phyloP scores from a whole-genome alignment of 1,140 invertebrate species.

The Psix sp. region DNA sequence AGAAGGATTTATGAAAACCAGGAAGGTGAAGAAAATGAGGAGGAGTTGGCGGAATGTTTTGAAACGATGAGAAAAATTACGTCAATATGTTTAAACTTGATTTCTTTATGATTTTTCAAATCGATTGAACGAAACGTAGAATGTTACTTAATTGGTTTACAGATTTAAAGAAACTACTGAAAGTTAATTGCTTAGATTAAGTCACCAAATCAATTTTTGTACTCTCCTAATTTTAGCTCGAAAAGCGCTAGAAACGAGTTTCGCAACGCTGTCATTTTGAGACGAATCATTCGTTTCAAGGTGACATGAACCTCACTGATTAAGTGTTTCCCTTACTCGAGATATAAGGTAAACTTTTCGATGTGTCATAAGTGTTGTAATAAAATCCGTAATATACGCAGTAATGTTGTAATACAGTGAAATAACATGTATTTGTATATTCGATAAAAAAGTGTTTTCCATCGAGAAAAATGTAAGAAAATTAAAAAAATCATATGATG shows the following conservation, averaged over 20 bases:
- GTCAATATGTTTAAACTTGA: constrained; percentile 5
- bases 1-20: constrained; percentile 43
- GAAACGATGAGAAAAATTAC: constrained; percentile 8
- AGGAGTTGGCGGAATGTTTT: constrained; percentile 16
- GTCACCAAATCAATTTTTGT: no score
- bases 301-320: constrained; percentile 40
- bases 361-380: constrained; percentile 37
- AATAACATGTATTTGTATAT: constrained; percentile 7
- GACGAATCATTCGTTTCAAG: constrained; percentile 42
- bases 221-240: neutral
- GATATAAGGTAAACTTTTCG: constrained; percentile 33
- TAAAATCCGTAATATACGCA: constrained; percentile 23
- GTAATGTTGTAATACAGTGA: constrained; percentile 17
- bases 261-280: constrained; percentile 30
- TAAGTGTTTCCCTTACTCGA: constrained; percentile 40
- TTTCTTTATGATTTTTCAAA: no score
- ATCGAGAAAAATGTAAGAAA: no score
- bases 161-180: no score
- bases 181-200: no score
- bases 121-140: no score
- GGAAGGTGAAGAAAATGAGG: constrained; percentile 8
- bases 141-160: no score
- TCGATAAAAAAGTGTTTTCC: neutral
- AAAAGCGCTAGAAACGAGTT: constrained; percentile 4
- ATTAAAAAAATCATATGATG: no score